phyloP scores from a whole-genome alignment of 2,797 vertebrate species.

The Peromyscus nudipes region DNA sequence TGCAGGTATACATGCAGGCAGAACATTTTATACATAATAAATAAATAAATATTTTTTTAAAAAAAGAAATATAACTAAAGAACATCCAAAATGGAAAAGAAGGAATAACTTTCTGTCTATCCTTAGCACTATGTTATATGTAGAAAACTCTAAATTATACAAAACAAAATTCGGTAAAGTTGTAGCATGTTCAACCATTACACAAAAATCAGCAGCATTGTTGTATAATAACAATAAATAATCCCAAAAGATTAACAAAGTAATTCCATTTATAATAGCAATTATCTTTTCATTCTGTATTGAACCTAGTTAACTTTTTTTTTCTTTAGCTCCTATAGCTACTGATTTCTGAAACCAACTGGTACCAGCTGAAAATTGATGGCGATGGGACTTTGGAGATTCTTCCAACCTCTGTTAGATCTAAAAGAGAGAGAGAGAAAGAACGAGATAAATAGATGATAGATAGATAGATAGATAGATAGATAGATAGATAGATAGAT shows the following conservation, averaged over 20 bases:
- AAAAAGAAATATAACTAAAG: constrained; percentile 23
- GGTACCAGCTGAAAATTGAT: not conserved
- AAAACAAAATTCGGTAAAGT: not conserved
- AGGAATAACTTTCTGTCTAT: constrained; percentile 43
- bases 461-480: not conserved
- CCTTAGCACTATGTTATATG: constrained; percentile 1
- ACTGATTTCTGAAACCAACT: not conserved
- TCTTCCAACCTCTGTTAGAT: not conserved
- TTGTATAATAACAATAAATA: not conserved
- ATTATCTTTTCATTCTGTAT: not conserved
- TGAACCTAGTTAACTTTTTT: not conserved
- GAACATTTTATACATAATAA: too few species aligned
- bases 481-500: not conserved
- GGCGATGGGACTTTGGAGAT: not conserved
- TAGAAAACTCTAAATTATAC: constrained; percentile 36
- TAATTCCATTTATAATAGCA: constrained; percentile 3
- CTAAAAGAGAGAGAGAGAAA: not conserved
- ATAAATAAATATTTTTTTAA: too few species aligned
- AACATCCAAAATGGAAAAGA: not conserved
- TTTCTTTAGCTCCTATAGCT: not conserved
- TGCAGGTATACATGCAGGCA: too few species aligned
- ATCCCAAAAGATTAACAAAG: constrained; percentile 7
- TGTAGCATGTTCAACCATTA: constrained; percentile 14
- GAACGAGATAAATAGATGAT: not conserved
- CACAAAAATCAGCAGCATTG: not conserved